Evolutionary conservation across 2,113 vertebrate species (phyloP), one percentile per base, ranked within the genome.

Genomic region (Stictonetta naevosa): DNA sequence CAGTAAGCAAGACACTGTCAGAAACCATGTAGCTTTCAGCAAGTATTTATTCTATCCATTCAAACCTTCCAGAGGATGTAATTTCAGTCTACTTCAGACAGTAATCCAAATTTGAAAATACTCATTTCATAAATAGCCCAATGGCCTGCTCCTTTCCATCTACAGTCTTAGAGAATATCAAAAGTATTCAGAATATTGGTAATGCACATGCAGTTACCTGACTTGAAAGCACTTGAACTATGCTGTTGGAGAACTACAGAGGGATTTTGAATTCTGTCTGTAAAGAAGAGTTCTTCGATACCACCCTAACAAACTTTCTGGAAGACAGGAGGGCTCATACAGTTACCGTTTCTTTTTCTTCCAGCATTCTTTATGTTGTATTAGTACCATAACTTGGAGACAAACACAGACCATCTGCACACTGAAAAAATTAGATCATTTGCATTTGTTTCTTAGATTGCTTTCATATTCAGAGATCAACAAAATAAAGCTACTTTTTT

Each of bases 381-480:
- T 66, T 29, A 48, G 12, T 74, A 4, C 46, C 48, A 50, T 50
- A 50, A 58, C 22, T 29, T 55, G 28, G 52, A 28, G 26, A 55
- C 23, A 67, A 63, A 40, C 3, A 6, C 3, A 3, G 7, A 55
- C 5, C 20, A 26, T 6, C 8, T 83, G 31, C 8, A 13, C 0
- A 68, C 6, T 6, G 7, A 26, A 56, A 29, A 73, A 11, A 73
- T 48, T 17, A 8, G n/a, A 28, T 25, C 0, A 38, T 33, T 38
- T 69, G 10, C 6, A 60, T 38, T 78, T 59, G 3, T 31, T 81
- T 48, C 25, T 59, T 11, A 19, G 6, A 12, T 11, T 17, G 14
- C 22, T 52, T 7, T 8, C 23, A 6, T 67, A 28, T 53, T 36
- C 73, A 11, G 13, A 82, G 33, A 82, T 1, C 1, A 31, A 75